Base-by-base conservation (phyloP, 1,140 invertebrate genomes). In the Atopsyche davidsoni region DNA sequence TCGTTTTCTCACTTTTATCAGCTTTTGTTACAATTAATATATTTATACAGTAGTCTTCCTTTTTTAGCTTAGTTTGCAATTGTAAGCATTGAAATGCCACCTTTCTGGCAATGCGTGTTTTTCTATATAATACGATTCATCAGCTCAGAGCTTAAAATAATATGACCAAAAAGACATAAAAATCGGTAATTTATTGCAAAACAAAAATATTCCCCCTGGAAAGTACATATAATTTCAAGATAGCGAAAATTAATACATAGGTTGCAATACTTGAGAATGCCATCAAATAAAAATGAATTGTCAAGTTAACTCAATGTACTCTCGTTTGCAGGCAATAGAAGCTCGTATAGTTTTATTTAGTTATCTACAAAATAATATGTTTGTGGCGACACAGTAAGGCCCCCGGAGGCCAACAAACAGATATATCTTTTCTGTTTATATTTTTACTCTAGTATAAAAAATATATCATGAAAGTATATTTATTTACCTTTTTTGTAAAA, bases 301-400 rank as follows among this genome's bases (percentile, higher is more conserved):
- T 36, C 4, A 36, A 9, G 11, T 36, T 36, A 13, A n/a, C n/a
- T n/a, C 35, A 36, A 9, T 13, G 14, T 36, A 36, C 13, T 13
- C 11, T 2, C 18, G 18, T 28, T 21, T 21, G 17, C 36, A 21
- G 7, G 53, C 38, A 51, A 58, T 57, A 49, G 6, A 14, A 42
- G n/a, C 13, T 19, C 41, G 38, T 39, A 54, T 62, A 11, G 46
- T 35, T n/a, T 40, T 34, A 38, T 48, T 16, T 17, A 54, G 51
- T 51, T 49, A 61, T 60, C 16, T 34, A 25, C 4, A 62, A 1
- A 23, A 47, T 59, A 32, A 66, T 63, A 17, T 46, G 47, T 24
- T 60, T 40, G 13, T 70, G 69, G 44, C 69, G 56, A 6, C 67
- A 54, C 39, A 60, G 62, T 40, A 58, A 61, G 10, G 64, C 54